These are phyloP conservation scores for Melangyna quadrimaculata DNA, from an alignment of 2,888 invertebrate genomes.

Conservation along the genomic window DNA sequence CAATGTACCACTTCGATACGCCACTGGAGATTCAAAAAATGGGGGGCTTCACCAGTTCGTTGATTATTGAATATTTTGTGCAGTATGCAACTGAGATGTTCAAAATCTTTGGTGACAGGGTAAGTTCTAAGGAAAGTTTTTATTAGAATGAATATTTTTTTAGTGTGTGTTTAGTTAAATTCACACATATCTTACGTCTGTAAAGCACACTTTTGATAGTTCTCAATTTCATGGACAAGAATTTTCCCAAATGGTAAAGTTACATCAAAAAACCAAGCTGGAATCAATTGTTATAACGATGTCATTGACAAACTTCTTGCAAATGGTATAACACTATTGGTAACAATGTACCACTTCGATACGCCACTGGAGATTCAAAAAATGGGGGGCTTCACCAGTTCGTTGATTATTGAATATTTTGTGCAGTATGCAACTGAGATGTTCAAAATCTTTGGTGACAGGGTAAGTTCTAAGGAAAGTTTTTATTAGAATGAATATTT, in stretches of 20 bases:
- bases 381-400: slow-evolving; percentile 82
- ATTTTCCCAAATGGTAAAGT: slow-evolving; percentile 83
- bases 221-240: slow-evolving; percentile 85
- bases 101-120: slow-evolving; percentile 81
- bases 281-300: slow-evolving; percentile 83
- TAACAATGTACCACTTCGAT: slow-evolving; percentile 84
- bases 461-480: slow-evolving; percentile 75
- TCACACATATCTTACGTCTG: no score
- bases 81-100: slow-evolving; percentile 82
- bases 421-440: slow-evolving; percentile 81
- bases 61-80: slow-evolving; percentile 81
- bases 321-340: slow-evolving; percentile 84
- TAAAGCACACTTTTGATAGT: no score
- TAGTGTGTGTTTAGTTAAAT: no score
- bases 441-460: slow-evolving; percentile 81
- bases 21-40: slow-evolving; percentile 82
- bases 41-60: slow-evolving; percentile 82
- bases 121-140: slow-evolving; percentile 47
- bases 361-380: slow-evolving; percentile 82
- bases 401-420: slow-evolving; percentile 81
- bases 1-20: slow-evolving; percentile 83
- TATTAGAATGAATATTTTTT: not conserved
- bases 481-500: not conserved
- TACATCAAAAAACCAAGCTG: slow-evolving; percentile 78
- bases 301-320: slow-evolving; percentile 84